Percentiles rank a stretch among this genome's conserved stretches.
Conservation (phyloP, 2,797 vertebrate genomes). For the Chromobotia macracanthus region DNA sequence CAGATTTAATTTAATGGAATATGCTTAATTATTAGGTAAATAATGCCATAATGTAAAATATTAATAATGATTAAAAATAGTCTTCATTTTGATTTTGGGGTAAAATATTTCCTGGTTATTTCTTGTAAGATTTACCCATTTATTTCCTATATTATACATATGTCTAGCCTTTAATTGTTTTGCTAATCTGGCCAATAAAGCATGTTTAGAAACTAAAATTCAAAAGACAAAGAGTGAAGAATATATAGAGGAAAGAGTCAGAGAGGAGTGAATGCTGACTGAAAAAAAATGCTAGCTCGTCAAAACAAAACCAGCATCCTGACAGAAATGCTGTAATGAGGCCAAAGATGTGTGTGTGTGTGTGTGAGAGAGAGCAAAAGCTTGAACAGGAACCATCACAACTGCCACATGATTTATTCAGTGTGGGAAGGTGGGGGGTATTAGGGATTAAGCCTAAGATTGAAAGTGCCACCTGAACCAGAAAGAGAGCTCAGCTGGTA, state of each 20-base stretch:
- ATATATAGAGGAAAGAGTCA: constrained; percentile 59
- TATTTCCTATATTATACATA: background rate
- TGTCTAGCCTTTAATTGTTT: background rate
- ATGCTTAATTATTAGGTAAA: background rate
- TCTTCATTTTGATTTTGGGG: background rate
- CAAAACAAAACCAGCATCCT: constrained; percentile 46
- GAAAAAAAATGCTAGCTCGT: constrained; percentile 87
- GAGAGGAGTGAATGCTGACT: constrained; percentile 65
- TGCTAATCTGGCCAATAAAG: constrained; percentile 1
- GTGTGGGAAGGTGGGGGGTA: constrained; percentile 48
- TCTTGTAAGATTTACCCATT: background rate
- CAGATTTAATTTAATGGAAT: background rate
- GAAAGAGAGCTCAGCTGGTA: constrained; percentile 70
- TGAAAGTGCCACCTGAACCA: constrained; percentile 84
- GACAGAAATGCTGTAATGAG: constrained; percentile 58
- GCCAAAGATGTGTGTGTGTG: constrained; percentile 40
- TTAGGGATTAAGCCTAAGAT: constrained; percentile 77
- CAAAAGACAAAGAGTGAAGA: constrained; percentile 13
- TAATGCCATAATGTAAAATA: background rate
- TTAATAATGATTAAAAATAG: background rate
- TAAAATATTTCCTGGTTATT: background rate
- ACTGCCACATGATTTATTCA: constrained; percentile 86
- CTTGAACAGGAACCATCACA: constrained; percentile 55
- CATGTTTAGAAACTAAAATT: background rate
- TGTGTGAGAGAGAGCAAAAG: constrained; percentile 15